A percentile compares a stretch with the other conserved stretches of the same genome.
These are phyloP conservation scores for Apamea epomidion DNA, from an alignment of 2,888 invertebrate genomes.

Conservation along the genomic window DNA sequence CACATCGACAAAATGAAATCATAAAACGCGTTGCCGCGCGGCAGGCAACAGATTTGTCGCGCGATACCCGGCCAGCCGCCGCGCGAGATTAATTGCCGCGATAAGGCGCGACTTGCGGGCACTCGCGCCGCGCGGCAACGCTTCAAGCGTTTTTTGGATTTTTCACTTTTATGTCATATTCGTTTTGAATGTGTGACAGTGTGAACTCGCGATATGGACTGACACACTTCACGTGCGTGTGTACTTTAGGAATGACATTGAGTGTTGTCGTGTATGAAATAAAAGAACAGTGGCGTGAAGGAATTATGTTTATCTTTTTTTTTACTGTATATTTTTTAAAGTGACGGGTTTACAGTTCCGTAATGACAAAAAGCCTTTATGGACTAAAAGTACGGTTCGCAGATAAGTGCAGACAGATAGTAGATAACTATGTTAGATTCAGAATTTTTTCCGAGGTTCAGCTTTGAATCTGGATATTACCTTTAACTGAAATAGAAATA, in stretches of 20 bases:
- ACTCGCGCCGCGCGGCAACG: conserved; percentile 65
- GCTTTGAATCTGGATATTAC: background rate
- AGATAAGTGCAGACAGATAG: too few relatives aligned
- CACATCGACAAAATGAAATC: conserved; percentile 80
- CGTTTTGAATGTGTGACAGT: conserved; percentile 60
- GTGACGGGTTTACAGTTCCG: conserved; percentile 22
- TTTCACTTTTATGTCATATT: conserved; percentile 69
- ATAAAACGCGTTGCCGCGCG: conserved; percentile 73
- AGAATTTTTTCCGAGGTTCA: background rate
- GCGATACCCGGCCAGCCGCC: conserved; percentile 74
- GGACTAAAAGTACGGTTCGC: background rate
- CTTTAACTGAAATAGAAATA: background rate
- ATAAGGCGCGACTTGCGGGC: conserved; percentile 70
- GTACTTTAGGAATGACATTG: conserved; percentile 48
- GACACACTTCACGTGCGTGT: conserved; percentile 38
- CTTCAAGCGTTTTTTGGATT: conserved; percentile 68
- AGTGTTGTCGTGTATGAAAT: conserved; percentile 30
- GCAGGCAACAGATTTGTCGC: conserved; percentile 76
- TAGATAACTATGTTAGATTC: background rate
- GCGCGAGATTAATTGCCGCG: conserved; percentile 81
- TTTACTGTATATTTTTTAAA: conserved; percentile 16
- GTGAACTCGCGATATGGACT: conserved; percentile 53
- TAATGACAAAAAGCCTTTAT: background rate
- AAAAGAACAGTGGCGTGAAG: conserved; percentile 41
- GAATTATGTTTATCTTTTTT: conserved; percentile 42